Conservation (phyloP, 92 coral and sea anemone genomes). For the Plumapathes pennacea region DNA sequence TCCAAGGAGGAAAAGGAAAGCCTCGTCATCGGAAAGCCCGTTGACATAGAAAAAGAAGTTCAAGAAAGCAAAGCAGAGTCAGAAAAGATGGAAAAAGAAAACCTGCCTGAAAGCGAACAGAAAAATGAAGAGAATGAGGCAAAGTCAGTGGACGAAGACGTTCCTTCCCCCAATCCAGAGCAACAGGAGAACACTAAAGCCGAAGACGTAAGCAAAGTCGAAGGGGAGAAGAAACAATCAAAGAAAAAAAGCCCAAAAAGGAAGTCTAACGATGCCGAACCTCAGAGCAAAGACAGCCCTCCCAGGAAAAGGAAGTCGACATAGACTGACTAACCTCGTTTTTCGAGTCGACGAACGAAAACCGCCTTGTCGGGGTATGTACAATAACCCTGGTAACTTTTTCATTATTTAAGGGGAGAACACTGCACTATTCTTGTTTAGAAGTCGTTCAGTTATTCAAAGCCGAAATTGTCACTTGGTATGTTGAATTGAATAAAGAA, state of each 20-base stretch:
- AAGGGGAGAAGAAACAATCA: slow-evolving; percentile 11
- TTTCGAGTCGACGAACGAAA: no score
- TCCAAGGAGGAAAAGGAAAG: slow-evolving; percentile 2
- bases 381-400: no score
- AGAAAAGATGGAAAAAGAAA: slow-evolving; percentile 45
- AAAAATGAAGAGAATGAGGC: slow-evolving; percentile 34
- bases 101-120: slow-evolving; percentile 21
- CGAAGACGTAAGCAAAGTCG: slow-evolving; percentile 11
- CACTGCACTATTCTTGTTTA: no score
- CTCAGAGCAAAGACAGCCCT: slow-evolving; percentile 59
- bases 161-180: no score
- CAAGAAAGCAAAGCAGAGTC: slow-evolving; percentile 21
- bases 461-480: no score
- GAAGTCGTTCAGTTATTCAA: no score
- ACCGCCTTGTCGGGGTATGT: no score
- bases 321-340: no score
- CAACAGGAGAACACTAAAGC: no score
- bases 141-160: slow-evolving; percentile 1
- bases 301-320: slow-evolving; percentile 63
- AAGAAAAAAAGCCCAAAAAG: slow-evolving; percentile 11
- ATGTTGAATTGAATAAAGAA: no score
- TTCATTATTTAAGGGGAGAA: no score
- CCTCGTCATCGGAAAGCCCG: slow-evolving; percentile 7
- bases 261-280: slow-evolving; percentile 13
- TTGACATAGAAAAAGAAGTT: slow-evolving; percentile 12